Evolutionary conservation across 2,113 vertebrate species (phyloP).

Genomic region (Oreochromis spilurus): DNA sequence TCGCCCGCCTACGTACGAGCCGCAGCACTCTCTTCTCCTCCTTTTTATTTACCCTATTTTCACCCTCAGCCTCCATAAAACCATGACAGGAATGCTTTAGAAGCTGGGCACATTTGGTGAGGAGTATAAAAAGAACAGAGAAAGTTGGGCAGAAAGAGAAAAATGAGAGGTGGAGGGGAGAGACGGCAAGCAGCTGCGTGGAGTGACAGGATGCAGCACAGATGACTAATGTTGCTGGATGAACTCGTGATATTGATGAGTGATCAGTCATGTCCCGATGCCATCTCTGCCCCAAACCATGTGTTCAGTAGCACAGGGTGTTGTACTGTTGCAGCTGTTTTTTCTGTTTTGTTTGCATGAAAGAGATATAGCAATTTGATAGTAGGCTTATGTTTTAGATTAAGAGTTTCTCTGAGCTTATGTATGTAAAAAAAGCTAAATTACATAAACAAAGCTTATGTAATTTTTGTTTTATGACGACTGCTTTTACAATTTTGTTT

Average conservation of each 20-base stretch:
- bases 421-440: too few relatives aligned
- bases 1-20: slow-evolving; percentile 32
- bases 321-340: slow-evolving; percentile 4
- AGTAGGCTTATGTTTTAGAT: not conserved
- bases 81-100: slow-evolving; percentile 21
- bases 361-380: not conserved
- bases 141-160: slow-evolving; percentile 57
- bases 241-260: slow-evolving; percentile 62
- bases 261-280: slow-evolving; percentile 65
- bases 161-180: slow-evolving; percentile 48
- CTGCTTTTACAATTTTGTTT: not conserved
- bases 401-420: not conserved
- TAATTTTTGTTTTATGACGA: not conserved
- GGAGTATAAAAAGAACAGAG: slow-evolving; percentile 37
- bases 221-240: slow-evolving; percentile 64
- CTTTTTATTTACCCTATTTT: slow-evolving; percentile 22
- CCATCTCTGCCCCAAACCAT: slow-evolving; percentile 39
- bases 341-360: not conserved
- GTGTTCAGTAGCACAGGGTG: slow-evolving; percentile 14
- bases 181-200: slow-evolving; percentile 64
- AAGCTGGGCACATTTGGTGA: slow-evolving; percentile 4
- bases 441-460: too few relatives aligned
- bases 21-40: not conserved
- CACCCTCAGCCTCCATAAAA: slow-evolving; percentile 6
- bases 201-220: slow-evolving; percentile 51